These are phyloP conservation scores for Chironomus striatipennis DNA, from an alignment of 1,140 invertebrate species.

Conservation along the genomic window DNA sequence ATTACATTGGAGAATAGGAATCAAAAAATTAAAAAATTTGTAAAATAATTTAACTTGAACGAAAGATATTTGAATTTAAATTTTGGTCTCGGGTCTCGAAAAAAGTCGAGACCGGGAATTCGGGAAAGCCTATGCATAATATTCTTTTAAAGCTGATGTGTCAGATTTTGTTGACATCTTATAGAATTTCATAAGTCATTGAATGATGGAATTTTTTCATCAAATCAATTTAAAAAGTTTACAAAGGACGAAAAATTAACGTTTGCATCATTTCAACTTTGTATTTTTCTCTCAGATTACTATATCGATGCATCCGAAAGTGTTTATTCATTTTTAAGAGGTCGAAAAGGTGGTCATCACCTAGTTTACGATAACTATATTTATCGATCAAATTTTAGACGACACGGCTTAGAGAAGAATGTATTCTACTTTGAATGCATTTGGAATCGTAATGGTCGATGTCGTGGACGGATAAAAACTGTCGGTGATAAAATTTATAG, in stretches of 20 bases:
- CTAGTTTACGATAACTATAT: constrained; percentile 38
- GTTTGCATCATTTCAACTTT: constrained; percentile 12
- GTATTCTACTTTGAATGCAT: constrained; percentile 40
- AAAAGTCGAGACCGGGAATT: no score
- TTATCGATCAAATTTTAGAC: constrained; percentile 39
- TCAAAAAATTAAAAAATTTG: no score
- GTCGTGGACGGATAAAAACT: constrained; percentile 38
- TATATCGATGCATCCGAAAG: neutral
- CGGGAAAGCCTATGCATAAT: no score
- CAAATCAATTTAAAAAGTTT: neutral
- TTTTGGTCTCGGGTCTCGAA: no score
- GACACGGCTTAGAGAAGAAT: constrained; percentile 34
- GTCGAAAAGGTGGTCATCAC: constrained; percentile 37
- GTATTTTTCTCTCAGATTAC: constrained; percentile 19
- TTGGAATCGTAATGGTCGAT: constrained; percentile 37
- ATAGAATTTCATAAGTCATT: no score
- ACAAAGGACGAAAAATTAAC: neutral
- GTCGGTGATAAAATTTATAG: constrained; percentile 39
- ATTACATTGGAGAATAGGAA: no score
- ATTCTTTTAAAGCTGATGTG: no score
- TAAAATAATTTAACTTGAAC: no score
- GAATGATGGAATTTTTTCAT: neutral
- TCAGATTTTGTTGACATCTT: no score
- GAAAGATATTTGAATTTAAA: no score
- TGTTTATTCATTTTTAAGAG: constrained; percentile 33